These are phyloP conservation scores for Poeciliopsis gracilis DNA, from an alignment of 2,797 vertebrate species.

Conservation along the genomic window DNA sequence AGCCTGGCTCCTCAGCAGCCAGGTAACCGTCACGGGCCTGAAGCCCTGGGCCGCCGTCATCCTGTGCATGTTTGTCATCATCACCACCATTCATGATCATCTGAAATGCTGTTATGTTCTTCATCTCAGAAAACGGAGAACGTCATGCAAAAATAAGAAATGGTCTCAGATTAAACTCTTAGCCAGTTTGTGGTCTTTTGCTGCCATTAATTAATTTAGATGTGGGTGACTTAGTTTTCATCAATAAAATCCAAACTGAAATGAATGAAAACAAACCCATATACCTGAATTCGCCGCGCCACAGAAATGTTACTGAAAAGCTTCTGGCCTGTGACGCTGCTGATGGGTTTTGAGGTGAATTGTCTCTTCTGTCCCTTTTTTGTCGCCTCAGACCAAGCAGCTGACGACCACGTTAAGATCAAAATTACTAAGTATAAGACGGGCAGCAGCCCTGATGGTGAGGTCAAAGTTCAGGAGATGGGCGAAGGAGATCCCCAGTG, in stretches of 20 bases:
- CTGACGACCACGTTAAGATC: conserved; percentile 89
- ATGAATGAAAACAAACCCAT: conserved; percentile 13
- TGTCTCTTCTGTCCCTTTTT: conserved; percentile 76
- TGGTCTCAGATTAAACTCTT: neutral
- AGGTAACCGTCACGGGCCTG: conserved; percentile 68
- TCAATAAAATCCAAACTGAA: conserved; percentile 25
- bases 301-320: neutral
- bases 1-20: conserved; percentile 80
- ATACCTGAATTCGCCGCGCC: neutral
- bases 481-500: conserved; percentile 90
- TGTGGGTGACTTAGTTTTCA: conserved; percentile 21
- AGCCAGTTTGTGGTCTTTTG: conserved; percentile 29
- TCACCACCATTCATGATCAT: conserved; percentile 37
- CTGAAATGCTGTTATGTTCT: conserved; percentile 28
- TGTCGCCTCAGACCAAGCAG: conserved; percentile 79
- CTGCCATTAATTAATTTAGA: conserved; percentile 30
- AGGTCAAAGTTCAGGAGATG: conserved; percentile 90
- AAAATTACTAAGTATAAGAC: conserved; percentile 92
- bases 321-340: conserved; percentile 54
- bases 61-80: conserved; percentile 31
- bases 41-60: neutral
- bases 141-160: conserved; percentile 19
- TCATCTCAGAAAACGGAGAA: conserved; percentile 34
- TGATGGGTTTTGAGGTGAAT: conserved; percentile 68
- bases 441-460: conserved; percentile 84